These are phyloP conservation scores for Sternotherus odoratus DNA, from an alignment of 2,797 vertebrate species.

Conservation along the genomic window DNA sequence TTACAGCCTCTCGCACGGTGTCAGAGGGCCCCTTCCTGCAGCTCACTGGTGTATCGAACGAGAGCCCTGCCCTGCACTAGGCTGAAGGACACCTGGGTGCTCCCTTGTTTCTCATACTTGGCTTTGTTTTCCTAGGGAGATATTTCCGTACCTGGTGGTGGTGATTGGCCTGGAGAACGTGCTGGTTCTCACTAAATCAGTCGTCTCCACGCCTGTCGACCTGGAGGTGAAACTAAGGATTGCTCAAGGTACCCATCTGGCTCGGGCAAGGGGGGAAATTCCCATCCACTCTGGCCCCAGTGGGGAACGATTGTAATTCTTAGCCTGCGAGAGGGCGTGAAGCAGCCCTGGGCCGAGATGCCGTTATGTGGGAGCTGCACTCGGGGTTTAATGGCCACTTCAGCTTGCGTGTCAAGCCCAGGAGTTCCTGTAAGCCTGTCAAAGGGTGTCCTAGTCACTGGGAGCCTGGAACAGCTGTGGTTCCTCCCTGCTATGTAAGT, in stretches of 20 bases:
- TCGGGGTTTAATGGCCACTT: accelerated
- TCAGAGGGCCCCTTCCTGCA: accelerated
- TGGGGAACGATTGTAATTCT: accelerated
- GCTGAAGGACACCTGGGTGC: not conserved
- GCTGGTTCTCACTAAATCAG: conserved; percentile 96
- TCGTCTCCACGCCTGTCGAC: conserved; percentile 97
- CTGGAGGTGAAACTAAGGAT: conserved; percentile 98
- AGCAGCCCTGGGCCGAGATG: not conserved
- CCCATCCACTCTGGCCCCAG: accelerated
- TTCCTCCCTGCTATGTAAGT: not conserved
- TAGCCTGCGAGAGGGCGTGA: not conserved
- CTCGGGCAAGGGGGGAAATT: not conserved
- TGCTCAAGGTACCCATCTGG: conserved; percentile 87
- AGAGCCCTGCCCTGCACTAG: not conserved
- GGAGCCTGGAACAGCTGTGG: not conserved
- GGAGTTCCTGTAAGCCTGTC: accelerated
- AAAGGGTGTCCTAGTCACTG: not conserved
- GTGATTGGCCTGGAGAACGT: conserved; percentile 99
- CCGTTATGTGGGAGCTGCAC: not conserved
- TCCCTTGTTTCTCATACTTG: not conserved
- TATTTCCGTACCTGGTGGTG: conserved; percentile 97
- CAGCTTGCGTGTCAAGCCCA: not conserved
- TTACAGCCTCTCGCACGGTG: not conserved
- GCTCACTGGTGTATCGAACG: not conserved
- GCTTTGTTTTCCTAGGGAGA: conserved; percentile 85